A percentile compares a stretch with the other conserved stretches of the same genome.
These are phyloP conservation scores for Orgyia antiqua DNA, from an alignment of 2,888 invertebrate genomes.

Conservation along the genomic window DNA sequence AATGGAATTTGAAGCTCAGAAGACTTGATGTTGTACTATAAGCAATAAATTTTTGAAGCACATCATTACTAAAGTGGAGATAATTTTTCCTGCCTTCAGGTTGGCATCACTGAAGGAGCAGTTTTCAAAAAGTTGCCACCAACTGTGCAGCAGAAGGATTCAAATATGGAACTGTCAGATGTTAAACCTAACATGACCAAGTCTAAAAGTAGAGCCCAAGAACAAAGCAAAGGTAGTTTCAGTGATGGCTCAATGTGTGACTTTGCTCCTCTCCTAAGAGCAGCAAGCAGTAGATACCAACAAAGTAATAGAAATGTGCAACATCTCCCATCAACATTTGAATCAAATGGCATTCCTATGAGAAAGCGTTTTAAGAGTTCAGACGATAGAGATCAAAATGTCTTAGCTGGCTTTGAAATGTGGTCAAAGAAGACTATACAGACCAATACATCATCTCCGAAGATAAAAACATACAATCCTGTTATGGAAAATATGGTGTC, in stretches of 20 bases:
- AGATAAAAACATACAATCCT: constrained; percentile 42
- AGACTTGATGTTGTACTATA: constrained; percentile 61
- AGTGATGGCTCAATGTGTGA: constrained; percentile 66
- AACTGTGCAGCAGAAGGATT: constrained; percentile 62
- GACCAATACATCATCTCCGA: constrained; percentile 36
- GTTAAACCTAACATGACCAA: constrained; percentile 41
- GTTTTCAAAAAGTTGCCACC: constrained; percentile 70
- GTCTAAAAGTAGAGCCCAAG: constrained; percentile 34
- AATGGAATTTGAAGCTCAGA: constrained; percentile 69
- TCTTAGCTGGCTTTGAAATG: constrained; percentile 58
- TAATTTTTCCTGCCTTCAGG: constrained; percentile 79
- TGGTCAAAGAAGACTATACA: constrained; percentile 46
- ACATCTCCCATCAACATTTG: constrained; percentile 34
- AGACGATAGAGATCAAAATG: constrained; percentile 54
- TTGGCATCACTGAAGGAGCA: constrained; percentile 77
- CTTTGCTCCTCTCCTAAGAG: constrained; percentile 42
- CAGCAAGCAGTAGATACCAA: constrained; percentile 45
- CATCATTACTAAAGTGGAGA: constrained; percentile 77
- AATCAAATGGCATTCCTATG: constrained; percentile 33
- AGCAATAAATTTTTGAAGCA: constrained; percentile 63
- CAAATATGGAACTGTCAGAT: constrained; percentile 48
- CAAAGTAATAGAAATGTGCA: constrained; percentile 37
- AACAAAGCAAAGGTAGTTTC: constrained; percentile 50
- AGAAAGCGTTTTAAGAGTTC: constrained; percentile 51
- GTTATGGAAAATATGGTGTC: constrained; percentile 70